Evolutionary conservation across 2,888 invertebrate genomes (phyloP).

Genomic region (Parelbella ahira): DNA sequence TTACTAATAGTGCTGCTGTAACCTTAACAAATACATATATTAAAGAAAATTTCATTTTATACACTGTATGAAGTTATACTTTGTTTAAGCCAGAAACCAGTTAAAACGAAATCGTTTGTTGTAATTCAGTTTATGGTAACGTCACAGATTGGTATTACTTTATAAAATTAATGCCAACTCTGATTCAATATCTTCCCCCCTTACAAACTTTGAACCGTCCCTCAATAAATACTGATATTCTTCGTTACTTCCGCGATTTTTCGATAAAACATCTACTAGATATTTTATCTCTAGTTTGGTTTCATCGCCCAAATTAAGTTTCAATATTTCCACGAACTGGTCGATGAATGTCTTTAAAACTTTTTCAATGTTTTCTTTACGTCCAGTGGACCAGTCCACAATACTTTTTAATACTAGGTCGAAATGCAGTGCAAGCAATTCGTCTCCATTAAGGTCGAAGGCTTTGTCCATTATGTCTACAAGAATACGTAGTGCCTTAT

Average conservation of each 20-base stretch:
- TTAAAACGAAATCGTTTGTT: no score
- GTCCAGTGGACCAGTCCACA: conserved; percentile 30
- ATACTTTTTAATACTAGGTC: conserved; percentile 33
- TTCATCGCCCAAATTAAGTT: conserved; percentile 32
- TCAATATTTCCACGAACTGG: conserved; percentile 32
- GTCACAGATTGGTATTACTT: not conserved
- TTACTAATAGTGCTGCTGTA: no score
- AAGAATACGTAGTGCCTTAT: conserved; percentile 40
- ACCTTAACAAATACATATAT: no score
- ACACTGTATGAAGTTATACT: no score
- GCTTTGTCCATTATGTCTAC: conserved; percentile 47
- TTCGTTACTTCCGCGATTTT: conserved; percentile 27
- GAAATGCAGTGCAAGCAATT: conserved; percentile 35
- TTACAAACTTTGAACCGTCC: conserved; percentile 40
- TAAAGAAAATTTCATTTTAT: no score
- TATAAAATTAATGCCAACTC: conserved; percentile 3
- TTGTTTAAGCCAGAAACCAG: no score
- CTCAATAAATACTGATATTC: conserved; percentile 34
- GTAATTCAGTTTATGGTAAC: no score
- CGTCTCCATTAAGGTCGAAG: conserved; percentile 32
- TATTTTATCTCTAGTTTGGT: conserved; percentile 39
- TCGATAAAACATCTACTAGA: conserved; percentile 38
- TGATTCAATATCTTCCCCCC: conserved; percentile 8
- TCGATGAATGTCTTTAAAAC: conserved; percentile 33
- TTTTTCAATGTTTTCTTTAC: conserved; percentile 28